phyloP scores from a whole-genome alignment of 2,888 invertebrate species.

The Scrobipalpa costella region DNA sequence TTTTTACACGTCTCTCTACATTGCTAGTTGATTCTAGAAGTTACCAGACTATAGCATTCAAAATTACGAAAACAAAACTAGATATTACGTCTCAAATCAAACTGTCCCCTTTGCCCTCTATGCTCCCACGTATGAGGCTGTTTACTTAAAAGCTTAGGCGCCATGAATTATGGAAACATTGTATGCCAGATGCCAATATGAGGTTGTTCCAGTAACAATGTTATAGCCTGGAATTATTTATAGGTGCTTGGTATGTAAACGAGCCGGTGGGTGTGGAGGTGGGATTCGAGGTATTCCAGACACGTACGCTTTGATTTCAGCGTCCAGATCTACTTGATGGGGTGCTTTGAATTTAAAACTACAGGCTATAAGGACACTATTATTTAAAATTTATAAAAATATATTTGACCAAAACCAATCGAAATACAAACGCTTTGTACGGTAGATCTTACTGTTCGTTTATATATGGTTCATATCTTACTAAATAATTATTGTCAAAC shows the following conservation, averaged over 20 bases:
- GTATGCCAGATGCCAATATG: constrained; percentile 32
- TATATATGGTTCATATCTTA: too few relatives aligned
- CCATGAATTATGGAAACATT: constrained; percentile 46
- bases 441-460: too few relatives aligned
- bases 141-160: constrained; percentile 42
- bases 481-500: too few relatives aligned
- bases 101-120: constrained; percentile 36
- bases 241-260: constrained; percentile 52
- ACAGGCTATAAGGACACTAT: not conserved
- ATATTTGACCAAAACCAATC: too few relatives aligned
- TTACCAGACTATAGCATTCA: not conserved
- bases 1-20: constrained; percentile 8
- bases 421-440: too few relatives aligned
- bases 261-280: constrained; percentile 45
- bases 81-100: not conserved
- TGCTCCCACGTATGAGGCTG: constrained; percentile 42
- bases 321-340: constrained; percentile 57
- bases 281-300: constrained; percentile 47
- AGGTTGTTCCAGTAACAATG: constrained; percentile 25
- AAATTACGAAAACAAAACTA: not conserved
- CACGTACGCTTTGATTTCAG: constrained; percentile 67
- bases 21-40: not conserved
- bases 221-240: constrained; percentile 26
- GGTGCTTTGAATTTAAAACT: constrained; percentile 48
- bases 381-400: too few relatives aligned